A percentile compares a stretch with the other conserved stretches of the same genome.
phyloP scores from a whole-genome alignment of 2,113 vertebrate genomes.

The Solenodon paradoxus region DNA sequence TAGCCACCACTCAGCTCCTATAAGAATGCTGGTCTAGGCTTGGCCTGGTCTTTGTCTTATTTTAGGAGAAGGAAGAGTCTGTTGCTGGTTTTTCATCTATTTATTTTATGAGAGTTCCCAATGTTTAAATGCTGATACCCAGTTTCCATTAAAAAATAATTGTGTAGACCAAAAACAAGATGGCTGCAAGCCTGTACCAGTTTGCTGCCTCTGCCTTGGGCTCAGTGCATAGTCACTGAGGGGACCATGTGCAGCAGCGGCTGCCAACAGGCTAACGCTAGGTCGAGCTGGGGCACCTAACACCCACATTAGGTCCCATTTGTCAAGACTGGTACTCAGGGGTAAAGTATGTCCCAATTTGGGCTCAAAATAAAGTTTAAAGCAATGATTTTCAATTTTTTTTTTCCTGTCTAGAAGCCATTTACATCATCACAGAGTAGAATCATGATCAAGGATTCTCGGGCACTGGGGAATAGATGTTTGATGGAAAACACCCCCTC shows the following conservation, averaged over 20 bases:
- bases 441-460: not conserved
- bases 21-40: not conserved
- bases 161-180: constrained; percentile 46
- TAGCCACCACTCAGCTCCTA: not conserved
- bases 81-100: too few species aligned
- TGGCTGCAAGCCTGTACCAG: constrained; percentile 5
- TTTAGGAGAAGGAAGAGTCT: constrained; percentile 27
- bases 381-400: not conserved
- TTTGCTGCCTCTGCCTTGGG: constrained; percentile 9
- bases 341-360: not conserved
- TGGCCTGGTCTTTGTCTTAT: not conserved
- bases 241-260: not conserved
- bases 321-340: not conserved
- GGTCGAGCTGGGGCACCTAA: not conserved
- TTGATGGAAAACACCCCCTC: not conserved
- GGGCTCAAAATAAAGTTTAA: not conserved
- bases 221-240: not conserved
- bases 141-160: not conserved
- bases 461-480: not conserved
- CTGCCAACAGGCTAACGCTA: not conserved
- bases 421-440: not conserved
- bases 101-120: constrained; percentile 1
- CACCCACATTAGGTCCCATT: not conserved
- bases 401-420: not conserved
- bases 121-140: constrained; percentile 43